These are phyloP conservation scores for Pseudopipra pipra DNA, from an alignment of 2,113 vertebrate genomes.

Conservation along the genomic window DNA sequence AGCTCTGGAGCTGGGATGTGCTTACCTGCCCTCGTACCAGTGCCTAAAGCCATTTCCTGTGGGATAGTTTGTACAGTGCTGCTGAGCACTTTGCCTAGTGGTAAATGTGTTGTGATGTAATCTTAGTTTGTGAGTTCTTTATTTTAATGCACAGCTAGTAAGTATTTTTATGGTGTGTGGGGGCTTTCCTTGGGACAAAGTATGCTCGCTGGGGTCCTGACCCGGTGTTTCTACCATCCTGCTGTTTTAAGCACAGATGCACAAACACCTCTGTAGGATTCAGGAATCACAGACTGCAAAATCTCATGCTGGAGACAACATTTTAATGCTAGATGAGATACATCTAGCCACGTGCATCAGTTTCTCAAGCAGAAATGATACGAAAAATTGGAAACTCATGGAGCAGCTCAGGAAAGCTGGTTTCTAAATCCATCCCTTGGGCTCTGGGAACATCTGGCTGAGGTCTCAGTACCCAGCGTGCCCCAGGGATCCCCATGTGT, in stretches of 20 bases:
- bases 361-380: neutral
- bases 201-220: neutral
- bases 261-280: neutral
- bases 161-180: rapidly evolving
- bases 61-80: neutral
- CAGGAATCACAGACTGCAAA: neutral
- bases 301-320: neutral
- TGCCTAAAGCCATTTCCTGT: neutral
- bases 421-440: neutral
- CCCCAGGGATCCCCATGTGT: neutral
- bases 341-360: neutral
- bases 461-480: neutral
- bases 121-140: neutral
- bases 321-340: neutral
- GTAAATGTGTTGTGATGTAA: neutral
- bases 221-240: neutral
- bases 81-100: neutral
- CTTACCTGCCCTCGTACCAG: neutral
- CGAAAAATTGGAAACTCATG: neutral
- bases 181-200: neutral
- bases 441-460: neutral
- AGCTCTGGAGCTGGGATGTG: neutral
- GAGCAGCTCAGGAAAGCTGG: neutral
- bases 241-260: neutral
- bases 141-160: neutral